Evolutionary conservation across 2,113 vertebrate genomes (phyloP).

Genomic region (Sporophila hypoxantha): DNA sequence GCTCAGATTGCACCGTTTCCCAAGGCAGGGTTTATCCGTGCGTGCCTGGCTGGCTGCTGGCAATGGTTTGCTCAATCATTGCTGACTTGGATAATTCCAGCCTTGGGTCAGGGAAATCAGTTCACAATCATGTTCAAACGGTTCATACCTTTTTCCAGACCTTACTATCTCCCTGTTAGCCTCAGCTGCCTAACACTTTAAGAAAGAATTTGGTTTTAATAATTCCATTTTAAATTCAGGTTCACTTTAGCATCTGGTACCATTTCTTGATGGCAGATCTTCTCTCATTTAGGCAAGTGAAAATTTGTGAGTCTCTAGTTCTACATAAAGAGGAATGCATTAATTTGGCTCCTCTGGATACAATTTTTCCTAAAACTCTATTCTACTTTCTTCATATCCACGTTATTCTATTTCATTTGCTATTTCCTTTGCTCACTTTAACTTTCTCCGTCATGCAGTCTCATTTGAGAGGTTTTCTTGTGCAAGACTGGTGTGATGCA

Average conservation of each 20-base stretch:
- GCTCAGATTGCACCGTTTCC: neutral
- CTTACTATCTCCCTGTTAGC: neutral
- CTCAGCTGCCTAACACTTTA: neutral
- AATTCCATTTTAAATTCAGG: neutral
- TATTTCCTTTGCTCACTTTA: neutral
- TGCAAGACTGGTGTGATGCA: neutral
- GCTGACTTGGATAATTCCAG: neutral
- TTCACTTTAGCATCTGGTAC: neutral
- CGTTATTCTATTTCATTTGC: accelerated
- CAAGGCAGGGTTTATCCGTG: neutral
- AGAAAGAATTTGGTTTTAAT: neutral
- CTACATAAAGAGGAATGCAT: neutral
- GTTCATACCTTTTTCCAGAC: accelerated
- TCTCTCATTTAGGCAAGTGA: neutral
- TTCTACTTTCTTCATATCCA: neutral
- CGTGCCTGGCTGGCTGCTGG: neutral
- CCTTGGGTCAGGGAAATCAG: neutral
- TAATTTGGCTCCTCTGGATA: neutral
- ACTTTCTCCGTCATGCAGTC: neutral
- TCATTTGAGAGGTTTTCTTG: neutral
- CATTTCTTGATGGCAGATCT: neutral
- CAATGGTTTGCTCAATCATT: neutral
- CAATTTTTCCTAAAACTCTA: neutral
- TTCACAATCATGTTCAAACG: neutral
- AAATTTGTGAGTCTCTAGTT: neutral